Conservation (phyloP, 1,140 invertebrate species). For the Holotrichia oblita region DNA sequence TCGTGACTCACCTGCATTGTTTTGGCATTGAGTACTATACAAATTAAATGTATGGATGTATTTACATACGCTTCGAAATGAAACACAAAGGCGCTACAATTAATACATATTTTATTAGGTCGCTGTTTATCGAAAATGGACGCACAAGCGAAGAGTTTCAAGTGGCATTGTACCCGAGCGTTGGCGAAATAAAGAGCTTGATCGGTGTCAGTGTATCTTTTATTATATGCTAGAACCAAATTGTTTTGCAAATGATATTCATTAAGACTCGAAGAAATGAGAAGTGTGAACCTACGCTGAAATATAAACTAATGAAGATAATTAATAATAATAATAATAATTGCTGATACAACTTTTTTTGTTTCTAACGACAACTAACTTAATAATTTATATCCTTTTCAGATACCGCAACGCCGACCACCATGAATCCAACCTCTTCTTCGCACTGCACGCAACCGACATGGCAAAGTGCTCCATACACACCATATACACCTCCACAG, state of each 20-base stretch:
- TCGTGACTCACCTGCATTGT: constrained; percentile 4
- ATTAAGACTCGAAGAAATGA: background rate
- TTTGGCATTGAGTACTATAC: constrained; percentile 34
- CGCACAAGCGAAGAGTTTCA: background rate
- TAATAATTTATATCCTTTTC: constrained; percentile 42
- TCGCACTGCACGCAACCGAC: constrained; percentile 50
- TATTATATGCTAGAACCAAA: constrained; percentile 27
- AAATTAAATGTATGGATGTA: constrained; percentile 30
- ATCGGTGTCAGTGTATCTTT: constrained; percentile 31
- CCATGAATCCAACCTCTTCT: constrained; percentile 44
- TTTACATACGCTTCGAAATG: constrained; percentile 20
- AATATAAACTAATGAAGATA: background rate
- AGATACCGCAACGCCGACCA: constrained; percentile 48
- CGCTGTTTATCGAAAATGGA: constrained; percentile 18
- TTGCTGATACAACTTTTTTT: too few relatives aligned
- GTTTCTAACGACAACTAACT: background rate
- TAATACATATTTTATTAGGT: constrained; percentile 36
- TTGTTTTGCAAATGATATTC: constrained; percentile 7
- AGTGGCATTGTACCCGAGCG: background rate
- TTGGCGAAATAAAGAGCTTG: constrained; percentile 3
- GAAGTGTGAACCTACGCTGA: background rate
- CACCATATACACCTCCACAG: constrained; percentile 53
- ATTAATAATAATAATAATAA: too few relatives aligned
- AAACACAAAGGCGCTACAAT: constrained; percentile 31
- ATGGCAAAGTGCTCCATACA: constrained; percentile 53